Conservation (phyloP, 2,113 vertebrate species). For the Vimba vimba region DNA sequence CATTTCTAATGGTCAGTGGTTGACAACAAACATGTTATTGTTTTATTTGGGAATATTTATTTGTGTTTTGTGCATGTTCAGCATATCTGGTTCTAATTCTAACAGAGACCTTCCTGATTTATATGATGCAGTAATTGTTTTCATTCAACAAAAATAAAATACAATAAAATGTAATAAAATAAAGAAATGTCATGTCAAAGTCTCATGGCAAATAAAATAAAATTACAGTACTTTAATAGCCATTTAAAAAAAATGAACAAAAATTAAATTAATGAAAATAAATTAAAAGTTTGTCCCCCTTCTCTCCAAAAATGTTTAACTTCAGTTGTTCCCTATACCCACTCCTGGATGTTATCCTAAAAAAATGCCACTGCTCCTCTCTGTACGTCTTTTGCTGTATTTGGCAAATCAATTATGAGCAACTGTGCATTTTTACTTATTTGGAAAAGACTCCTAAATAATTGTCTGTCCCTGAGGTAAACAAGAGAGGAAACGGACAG, state of each 20-base stretch:
- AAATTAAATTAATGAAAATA: too few species aligned
- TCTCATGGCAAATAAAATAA: background rate
- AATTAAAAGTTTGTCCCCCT: background rate
- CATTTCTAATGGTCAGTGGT: background rate
- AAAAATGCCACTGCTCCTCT: conserved; percentile 2
- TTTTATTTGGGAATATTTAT: too few species aligned
- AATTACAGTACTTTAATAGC: background rate
- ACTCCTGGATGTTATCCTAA: background rate
- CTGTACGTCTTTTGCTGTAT: conserved; percentile 38
- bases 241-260: too few species aligned
- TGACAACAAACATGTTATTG: background rate
- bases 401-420: conserved; percentile 61
- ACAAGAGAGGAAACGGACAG: conserved; percentile 24
- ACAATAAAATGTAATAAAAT: too few species aligned
- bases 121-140: too few species aligned
- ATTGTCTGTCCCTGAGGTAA: conserved; percentile 40
- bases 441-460: conserved; percentile 53
- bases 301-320: too few species aligned
- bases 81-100: too few species aligned
- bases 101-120: too few species aligned
- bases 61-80: too few species aligned
- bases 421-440: conserved; percentile 58
- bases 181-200: too few species aligned
- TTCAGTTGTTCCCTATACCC: background rate
- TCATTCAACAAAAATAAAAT: too few species aligned